Base-by-base conservation (phyloP, 1,140 invertebrate species). In the Saccostrea echinata region DNA sequence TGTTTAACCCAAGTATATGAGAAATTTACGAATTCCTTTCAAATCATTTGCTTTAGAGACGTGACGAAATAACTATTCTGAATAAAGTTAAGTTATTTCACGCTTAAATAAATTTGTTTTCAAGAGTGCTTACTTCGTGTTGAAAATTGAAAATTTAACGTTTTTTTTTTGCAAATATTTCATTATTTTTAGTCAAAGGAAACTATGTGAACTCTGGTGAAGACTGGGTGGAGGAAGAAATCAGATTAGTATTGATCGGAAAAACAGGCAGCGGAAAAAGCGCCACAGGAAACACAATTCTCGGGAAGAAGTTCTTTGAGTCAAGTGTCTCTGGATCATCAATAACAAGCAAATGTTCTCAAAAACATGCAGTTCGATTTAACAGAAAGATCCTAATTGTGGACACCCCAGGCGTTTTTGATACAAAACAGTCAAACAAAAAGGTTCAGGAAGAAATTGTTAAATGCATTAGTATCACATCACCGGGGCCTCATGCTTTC, bases 391-490 rank as follows among this genome's bases (percentile, higher is more conserved):
- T 84, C n/a, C 16, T n/a, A 3, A 57, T 84, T 52, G 85, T 89
- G 0, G 90, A 91, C 64, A 91, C 90, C 0, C 90, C 90, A 0
- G 90, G 88, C 9, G n/a, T 88, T 0, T 90, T 86, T 81, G 90
- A 90, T 51, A 89, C 90, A 0, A 53, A 61, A 2, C 35, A 82
- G n/a, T 24, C 84, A 18, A 81, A 90, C 3, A 82, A 86, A 18
- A 55, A 13, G 12, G 84, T 88, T 43, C 85, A 33, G 0, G 51
- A 88, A 30, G 90, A 91, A 61, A 86, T 91, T 33, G 53, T 87
- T 57, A 88, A 90, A 52, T 90, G 90, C 80, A 84, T 91, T n/a
- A 83, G 80, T 0, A 27, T 90, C 1, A 55, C 89, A 1, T 51
- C 87, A 12, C 90, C 90, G 0, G 90, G 90, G 18, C 90, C 90